Base-by-base conservation (phyloP, 1,140 invertebrate species). In the Euura saliciscinereae region DNA sequence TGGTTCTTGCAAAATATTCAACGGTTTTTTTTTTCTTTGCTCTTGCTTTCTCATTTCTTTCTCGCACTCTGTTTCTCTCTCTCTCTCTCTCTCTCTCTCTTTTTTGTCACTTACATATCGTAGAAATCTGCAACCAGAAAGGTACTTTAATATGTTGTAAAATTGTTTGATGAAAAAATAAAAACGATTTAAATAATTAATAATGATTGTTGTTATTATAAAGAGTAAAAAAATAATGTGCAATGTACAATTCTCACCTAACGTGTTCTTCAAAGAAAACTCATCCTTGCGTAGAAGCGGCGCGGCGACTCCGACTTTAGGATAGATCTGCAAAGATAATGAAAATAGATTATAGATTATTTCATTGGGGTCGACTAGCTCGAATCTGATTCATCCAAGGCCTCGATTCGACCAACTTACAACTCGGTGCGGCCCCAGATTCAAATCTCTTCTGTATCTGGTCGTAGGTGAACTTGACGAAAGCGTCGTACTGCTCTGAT, bases 391-490 rank as follows among this genome's bases (percentile, higher is more conserved):
- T 85, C 0, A 28, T 28, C 28, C 28, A 1, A 28, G 28, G 28
- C 28, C 28, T 28, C 1, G 28, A 28, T 28, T 28, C 28, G 28
- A 28, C 28, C 28, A 88, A 91, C 93, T 93, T 85, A 94, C 93
- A 91, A 88, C 91, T 91, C 77, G 91, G 91, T 77, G 91, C 90
- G 79, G 88, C 87, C 77, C 86, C 84, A 73, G 88, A 87, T 87
- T 94, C 92, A 84, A 96, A 96, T 86, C 93, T 92, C 87, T 93
- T 94, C 81, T 96, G 95, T 82, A 99, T 95, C 90, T 99, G 97
- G 89, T 99, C 97, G 83, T 97, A 95, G 76, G 97, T 98, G 87
- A 99, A 99, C 87, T 97, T 98, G 42, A 98, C 96, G 88, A 99
- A 99, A 79, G 96, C 94, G 88, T 99, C 97, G 85, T 99, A 99